Evolutionary conservation across 2,888 invertebrate species (phyloP).

Genomic region (Dasysyrphus tricinctus): DNA sequence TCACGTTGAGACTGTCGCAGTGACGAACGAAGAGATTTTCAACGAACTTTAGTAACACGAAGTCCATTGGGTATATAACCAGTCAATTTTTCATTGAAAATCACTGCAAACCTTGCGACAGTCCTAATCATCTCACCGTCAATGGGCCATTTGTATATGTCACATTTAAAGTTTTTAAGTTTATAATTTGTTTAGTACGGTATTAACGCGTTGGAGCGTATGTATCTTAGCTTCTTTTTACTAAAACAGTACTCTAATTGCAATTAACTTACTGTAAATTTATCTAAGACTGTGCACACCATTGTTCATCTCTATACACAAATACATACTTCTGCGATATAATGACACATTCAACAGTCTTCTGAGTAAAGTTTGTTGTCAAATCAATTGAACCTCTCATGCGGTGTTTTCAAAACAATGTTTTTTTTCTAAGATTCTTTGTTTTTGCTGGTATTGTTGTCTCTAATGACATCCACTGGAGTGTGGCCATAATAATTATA

Average conservation of each 20-base stretch:
- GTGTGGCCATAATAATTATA: conserved; percentile 51
- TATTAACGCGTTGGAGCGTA: not conserved
- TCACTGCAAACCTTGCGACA: too few species aligned
- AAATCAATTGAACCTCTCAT: conserved; percentile 48
- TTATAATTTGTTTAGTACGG: too few species aligned
- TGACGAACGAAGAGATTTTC: too few species aligned
- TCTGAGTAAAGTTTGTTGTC: conserved; percentile 25
- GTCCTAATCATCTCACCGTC: too few species aligned
- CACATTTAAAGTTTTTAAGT: too few species aligned
- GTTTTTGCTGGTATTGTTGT: conserved; percentile 54
- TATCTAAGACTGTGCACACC: conserved; percentile 42
- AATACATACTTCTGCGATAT: not conserved
- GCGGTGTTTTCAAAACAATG: conserved; percentile 42
- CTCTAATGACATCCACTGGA: conserved; percentile 50
- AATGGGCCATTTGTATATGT: too few species aligned
- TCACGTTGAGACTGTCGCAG: too few species aligned
- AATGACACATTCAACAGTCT: conserved; percentile 6
- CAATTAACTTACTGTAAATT: conserved; percentile 41
- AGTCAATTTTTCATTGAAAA: too few species aligned
- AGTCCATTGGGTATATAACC: too few species aligned
- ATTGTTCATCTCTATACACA: not conserved
- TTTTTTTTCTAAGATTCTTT: conserved; percentile 30
- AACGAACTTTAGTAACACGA: too few species aligned
- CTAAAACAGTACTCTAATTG: conserved; percentile 25
- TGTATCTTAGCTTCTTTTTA: not conserved